Evolutionary conservation across 2,888 invertebrate species (phyloP).

Genomic region (Nudaria mundana): DNA sequence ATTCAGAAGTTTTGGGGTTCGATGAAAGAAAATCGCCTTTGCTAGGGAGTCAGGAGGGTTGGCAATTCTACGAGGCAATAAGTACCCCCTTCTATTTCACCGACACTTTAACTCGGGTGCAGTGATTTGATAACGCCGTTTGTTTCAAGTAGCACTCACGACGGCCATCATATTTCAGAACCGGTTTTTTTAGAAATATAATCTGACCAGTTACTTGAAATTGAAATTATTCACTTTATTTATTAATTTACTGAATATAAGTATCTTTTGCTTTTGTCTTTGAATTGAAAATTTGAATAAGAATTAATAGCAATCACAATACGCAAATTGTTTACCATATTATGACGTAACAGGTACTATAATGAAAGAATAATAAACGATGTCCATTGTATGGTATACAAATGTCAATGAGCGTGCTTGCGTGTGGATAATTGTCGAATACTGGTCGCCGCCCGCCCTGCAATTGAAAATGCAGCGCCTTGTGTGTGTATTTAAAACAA

Average conservation of each 20-base stretch:
- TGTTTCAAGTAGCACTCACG: slow-evolving; percentile 70
- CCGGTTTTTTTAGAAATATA: slow-evolving; percentile 51
- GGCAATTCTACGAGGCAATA: slow-evolving; percentile 56
- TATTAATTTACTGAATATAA: slow-evolving; percentile 18
- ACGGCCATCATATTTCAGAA: slow-evolving; percentile 59
- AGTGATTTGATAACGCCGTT: slow-evolving; percentile 80
- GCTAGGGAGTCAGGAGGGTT: slow-evolving; percentile 23
- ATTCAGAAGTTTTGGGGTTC: slow-evolving; percentile 30
- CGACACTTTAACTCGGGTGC: slow-evolving; percentile 76
- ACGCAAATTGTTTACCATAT: slow-evolving; percentile 1
- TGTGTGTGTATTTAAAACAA: slow-evolving; percentile 5
- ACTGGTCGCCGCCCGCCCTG: slow-evolving; percentile 20
- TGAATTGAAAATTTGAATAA: no score
- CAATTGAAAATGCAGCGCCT: slow-evolving; percentile 38
- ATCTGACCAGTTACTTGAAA: slow-evolving; percentile 35
- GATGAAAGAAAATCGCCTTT: slow-evolving; percentile 25
- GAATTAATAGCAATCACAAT: no score
- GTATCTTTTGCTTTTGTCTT: no score
- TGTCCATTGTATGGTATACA: slow-evolving; percentile 23
- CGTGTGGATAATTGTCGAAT: slow-evolving; percentile 44
- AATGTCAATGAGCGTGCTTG: slow-evolving; percentile 36
- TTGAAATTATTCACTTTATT: slow-evolving; percentile 46
- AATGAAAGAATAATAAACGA: slow-evolving; percentile 25
- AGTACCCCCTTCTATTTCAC: slow-evolving; percentile 76
- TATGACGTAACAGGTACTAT: slow-evolving; percentile 12